Conservation (phyloP, 2,797 vertebrate genomes). For the Steatocranus sp. region DNA sequence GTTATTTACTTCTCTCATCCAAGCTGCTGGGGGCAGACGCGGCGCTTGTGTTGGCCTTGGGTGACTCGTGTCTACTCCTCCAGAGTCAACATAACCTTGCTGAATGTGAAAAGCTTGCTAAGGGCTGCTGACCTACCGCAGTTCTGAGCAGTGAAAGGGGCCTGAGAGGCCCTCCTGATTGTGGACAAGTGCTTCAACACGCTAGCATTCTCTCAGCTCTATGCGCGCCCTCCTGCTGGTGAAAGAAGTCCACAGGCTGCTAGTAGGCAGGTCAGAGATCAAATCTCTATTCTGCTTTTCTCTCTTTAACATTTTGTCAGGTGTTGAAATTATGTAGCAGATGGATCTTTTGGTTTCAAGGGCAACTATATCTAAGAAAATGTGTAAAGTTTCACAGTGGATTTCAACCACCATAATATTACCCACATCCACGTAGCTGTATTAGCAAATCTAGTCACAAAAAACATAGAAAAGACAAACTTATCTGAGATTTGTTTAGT, state of each 20-base stretch:
- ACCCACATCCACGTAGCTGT: rapidly evolving
- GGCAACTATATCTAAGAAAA: not conserved
- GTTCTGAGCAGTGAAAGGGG: constrained; percentile 71
- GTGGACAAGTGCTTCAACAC: constrained; percentile 80
- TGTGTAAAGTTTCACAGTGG: not conserved
- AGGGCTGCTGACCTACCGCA: constrained; percentile 80
- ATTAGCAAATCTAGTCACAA: not conserved
- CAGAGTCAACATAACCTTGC: constrained; percentile 75
- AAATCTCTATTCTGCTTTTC: not conserved
- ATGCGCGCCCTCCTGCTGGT: constrained; percentile 74
- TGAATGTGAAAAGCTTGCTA: constrained; percentile 75
- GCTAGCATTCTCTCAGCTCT: constrained; percentile 78
- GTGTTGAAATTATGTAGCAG: not conserved
- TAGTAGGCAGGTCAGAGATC: constrained; percentile 26
- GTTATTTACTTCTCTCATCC: not conserved
- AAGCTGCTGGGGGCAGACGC: constrained; percentile 76
- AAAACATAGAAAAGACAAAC: not conserved
- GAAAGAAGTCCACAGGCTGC: constrained; percentile 77
- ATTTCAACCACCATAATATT: not conserved
- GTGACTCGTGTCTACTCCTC: constrained; percentile 79
- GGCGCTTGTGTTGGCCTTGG: constrained; percentile 74
- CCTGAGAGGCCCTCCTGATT: constrained; percentile 70
- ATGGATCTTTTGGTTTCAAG: not conserved
- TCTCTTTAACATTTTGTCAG: not conserved
- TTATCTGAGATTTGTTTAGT: not conserved